These are phyloP conservation scores for Ciconia stormi DNA, from an alignment of 2,113 vertebrate species.

Conservation along the genomic window DNA sequence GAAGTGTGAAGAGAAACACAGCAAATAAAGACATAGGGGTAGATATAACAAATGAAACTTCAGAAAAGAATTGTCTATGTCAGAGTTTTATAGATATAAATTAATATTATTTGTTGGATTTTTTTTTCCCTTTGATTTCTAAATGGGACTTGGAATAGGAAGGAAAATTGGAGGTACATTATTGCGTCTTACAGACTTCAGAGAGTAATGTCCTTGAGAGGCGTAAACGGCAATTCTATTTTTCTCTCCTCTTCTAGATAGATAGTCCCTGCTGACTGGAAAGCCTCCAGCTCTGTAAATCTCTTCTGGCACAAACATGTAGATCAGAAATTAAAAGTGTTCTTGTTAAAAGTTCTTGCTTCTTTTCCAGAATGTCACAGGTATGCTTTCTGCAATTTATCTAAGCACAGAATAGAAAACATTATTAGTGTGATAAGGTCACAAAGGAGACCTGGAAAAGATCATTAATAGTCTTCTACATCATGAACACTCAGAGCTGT, in stretches of 20 bases:
- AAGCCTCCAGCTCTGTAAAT: neutral
- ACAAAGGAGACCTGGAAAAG: neutral
- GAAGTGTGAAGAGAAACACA: neutral
- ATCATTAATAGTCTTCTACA: neutral
- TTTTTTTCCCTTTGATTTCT: neutral
- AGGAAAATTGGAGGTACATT: neutral
- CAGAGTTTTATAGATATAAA: neutral
- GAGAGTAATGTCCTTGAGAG: neutral
- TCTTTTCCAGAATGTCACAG: neutral
- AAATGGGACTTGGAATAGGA: neutral
- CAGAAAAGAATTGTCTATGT: neutral
- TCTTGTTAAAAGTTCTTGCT: neutral
- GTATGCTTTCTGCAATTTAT: neutral
- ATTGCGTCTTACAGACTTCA: neutral
- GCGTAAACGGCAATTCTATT: neutral
- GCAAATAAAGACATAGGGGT: neutral
- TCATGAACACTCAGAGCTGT: neutral
- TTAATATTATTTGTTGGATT: neutral
- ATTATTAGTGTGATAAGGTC: neutral
- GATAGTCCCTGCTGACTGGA: neutral
- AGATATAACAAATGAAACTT: neutral
- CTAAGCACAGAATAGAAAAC: neutral
- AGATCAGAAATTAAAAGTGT: neutral
- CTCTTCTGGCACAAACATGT: neutral
- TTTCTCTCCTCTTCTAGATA: neutral